A percentile compares a stretch with the other conserved stretches of the same genome.
Evolutionary conservation across 2,888 invertebrate species (phyloP).

Genomic region (Plutella xylostella): DNA sequence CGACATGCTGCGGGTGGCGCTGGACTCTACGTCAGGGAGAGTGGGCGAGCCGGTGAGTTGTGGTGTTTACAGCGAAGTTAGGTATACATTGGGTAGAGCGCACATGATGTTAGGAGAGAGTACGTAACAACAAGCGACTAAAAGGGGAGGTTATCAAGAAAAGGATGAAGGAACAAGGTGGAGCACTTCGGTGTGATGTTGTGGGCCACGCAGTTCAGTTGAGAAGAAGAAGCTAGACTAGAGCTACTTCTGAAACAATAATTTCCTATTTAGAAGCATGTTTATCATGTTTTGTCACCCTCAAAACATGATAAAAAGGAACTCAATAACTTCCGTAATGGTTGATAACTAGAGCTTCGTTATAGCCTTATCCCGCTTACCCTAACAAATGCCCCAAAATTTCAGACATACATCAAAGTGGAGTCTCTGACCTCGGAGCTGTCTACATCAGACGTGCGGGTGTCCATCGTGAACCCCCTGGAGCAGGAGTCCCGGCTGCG

Average conservation of each 20-base stretch:
- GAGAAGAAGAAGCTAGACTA: no score
- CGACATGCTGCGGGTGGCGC: slow-evolving; percentile 82
- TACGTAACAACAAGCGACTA: no score
- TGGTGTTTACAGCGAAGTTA: no score
- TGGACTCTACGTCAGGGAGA: slow-evolving; percentile 87
- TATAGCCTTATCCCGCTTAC: no score
- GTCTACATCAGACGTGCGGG: slow-evolving; percentile 77
- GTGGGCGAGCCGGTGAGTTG: slow-evolving; percentile 84
- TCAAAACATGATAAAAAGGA: neutral
- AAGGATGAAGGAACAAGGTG: slow-evolving; percentile 91
- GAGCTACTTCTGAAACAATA: no score
- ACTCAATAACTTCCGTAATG: no score
- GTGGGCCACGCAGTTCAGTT: slow-evolving; percentile 91
- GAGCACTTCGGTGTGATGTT: slow-evolving; percentile 99
- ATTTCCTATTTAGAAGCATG: no score
- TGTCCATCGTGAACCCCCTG: slow-evolving; percentile 82
- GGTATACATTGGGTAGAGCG: no score
- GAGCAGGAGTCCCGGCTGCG: slow-evolving; percentile 74
- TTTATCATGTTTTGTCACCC: neutral
- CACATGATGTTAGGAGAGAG: no score
- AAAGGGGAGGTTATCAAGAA: no score
- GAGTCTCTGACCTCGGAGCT: slow-evolving; percentile 78
- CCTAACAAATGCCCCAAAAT: slow-evolving; percentile 1
- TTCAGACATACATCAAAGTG: slow-evolving; percentile 82
- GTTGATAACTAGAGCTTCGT: no score